Percentiles rank a stretch among this genome's conserved stretches.
Evolutionary conservation across 2,113 vertebrate species (phyloP).

Genomic region (Corythornis vintsioides): DNA sequence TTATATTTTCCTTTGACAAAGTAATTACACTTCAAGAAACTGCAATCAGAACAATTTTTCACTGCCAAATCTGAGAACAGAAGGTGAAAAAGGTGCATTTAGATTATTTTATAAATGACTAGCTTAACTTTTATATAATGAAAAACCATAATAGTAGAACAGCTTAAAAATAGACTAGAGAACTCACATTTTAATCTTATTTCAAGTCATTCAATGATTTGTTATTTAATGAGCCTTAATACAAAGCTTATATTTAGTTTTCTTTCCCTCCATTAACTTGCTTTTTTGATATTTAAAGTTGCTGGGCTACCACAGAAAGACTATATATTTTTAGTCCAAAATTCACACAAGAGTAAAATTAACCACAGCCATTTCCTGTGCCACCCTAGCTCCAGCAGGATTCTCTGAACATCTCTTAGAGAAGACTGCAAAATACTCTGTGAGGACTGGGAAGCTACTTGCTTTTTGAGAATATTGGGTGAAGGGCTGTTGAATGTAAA

Average conservation of each 20-base stretch:
- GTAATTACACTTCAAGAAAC: conserved; percentile 78
- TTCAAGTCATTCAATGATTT: conserved; percentile 70
- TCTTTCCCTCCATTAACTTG: conserved; percentile 52
- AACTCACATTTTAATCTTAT: conserved; percentile 72
- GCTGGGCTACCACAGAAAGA: conserved; percentile 6
- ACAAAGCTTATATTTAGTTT: conserved; percentile 57
- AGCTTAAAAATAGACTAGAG: conserved; percentile 72
- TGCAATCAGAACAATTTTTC: conserved; percentile 74
- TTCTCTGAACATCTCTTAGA: not conserved
- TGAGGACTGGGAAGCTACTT: not conserved
- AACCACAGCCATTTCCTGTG: not conserved
- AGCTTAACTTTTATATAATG: conserved; percentile 70
- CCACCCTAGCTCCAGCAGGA: not conserved
- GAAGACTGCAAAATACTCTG: not conserved
- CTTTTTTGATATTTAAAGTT: conserved; percentile 66
- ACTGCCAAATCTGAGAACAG: conserved; percentile 76
- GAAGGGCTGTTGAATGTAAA: not conserved
- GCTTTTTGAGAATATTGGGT: not conserved
- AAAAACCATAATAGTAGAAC: conserved; percentile 59
- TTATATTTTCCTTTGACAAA: conserved; percentile 81
- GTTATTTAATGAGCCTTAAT: conserved; percentile 68
- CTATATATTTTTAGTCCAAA: conserved; percentile 50
- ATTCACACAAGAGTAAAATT: conserved; percentile 40
- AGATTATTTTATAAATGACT: conserved; percentile 74
- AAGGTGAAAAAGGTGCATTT: conserved; percentile 77